Percentiles rank a stretch among this genome's conserved stretches.
Conservation (phyloP, 2,888 invertebrate genomes). For the Timema cristinae region DNA sequence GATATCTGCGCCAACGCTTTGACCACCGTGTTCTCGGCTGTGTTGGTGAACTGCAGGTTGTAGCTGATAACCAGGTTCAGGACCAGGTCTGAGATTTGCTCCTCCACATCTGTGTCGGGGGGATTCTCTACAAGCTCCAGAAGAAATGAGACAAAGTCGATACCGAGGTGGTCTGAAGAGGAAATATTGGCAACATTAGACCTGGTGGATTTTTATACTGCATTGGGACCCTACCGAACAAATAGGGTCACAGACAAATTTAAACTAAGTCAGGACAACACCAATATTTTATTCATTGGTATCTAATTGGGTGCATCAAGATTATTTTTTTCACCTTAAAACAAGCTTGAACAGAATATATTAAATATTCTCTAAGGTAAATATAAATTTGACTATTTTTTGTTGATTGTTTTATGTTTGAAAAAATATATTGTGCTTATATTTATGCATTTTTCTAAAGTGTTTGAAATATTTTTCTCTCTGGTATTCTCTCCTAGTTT, state of each 20-base stretch:
- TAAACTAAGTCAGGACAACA: background rate
- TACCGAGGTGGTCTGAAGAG: slow-evolving; percentile 75
- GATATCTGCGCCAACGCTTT: slow-evolving; percentile 63
- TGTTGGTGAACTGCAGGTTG: slow-evolving; percentile 76
- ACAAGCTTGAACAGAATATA: too few relatives aligned
- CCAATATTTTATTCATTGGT: too few relatives aligned
- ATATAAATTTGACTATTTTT: too few relatives aligned
- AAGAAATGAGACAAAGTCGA: slow-evolving; percentile 74
- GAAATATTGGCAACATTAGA: background rate
- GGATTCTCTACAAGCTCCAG: slow-evolving; percentile 78
- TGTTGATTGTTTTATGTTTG: too few relatives aligned
- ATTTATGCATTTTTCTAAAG: too few relatives aligned
- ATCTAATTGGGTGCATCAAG: too few relatives aligned
- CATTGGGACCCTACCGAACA: background rate
- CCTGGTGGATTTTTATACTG: background rate
- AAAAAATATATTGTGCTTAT: too few relatives aligned
- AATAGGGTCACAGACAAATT: background rate
- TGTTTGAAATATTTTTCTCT: too few relatives aligned
- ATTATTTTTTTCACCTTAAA: too few relatives aligned
- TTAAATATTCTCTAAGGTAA: too few relatives aligned
- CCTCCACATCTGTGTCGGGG: slow-evolving; percentile 74
- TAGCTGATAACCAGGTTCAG: slow-evolving; percentile 80
- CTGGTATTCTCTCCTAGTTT: too few relatives aligned
- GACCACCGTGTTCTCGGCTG: slow-evolving; percentile 65
- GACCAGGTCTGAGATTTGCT: slow-evolving; percentile 79